Conservation (phyloP, 2,113 vertebrate genomes). For the Perca schrenkii region DNA sequence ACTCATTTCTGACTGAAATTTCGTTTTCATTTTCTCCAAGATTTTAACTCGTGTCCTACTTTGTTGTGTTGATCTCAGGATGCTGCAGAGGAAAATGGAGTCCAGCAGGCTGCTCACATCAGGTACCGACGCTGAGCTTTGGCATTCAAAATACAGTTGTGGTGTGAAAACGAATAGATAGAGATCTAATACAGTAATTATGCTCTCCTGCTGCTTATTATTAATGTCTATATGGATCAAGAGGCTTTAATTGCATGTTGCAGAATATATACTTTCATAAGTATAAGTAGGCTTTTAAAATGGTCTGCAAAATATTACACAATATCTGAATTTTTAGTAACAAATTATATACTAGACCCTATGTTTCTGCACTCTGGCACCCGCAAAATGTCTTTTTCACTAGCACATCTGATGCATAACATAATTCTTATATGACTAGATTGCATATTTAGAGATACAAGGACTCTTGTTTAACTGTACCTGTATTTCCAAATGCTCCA, state of each 20-base stretch:
- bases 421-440: not conserved
- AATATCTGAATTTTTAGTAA: not conserved
- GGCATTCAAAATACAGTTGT: slow-evolving; percentile 2
- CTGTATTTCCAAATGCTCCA: not conserved
- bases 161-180: not conserved
- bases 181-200: not conserved
- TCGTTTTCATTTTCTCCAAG: not conserved
- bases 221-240: not conserved
- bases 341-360: not conserved
- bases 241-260: not conserved
- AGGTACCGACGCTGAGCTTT: slow-evolving; percentile 45
- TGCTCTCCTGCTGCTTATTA: not conserved
- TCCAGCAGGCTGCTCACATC: slow-evolving; percentile 3
- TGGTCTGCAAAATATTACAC: not conserved
- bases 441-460: not conserved
- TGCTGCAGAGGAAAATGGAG: slow-evolving; percentile 58
- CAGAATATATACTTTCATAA: not conserved
- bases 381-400: not conserved
- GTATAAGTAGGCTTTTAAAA: not conserved
- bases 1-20: not conserved
- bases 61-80: slow-evolving; percentile 18
- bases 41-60: not conserved
- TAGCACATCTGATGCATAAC: not conserved
- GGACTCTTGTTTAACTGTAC: not conserved
- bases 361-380: not conserved